Percentiles rank a stretch among this genome's conserved stretches.
Conservation (phyloP, 2,113 vertebrate species). For the Acanthisitta chloris region DNA sequence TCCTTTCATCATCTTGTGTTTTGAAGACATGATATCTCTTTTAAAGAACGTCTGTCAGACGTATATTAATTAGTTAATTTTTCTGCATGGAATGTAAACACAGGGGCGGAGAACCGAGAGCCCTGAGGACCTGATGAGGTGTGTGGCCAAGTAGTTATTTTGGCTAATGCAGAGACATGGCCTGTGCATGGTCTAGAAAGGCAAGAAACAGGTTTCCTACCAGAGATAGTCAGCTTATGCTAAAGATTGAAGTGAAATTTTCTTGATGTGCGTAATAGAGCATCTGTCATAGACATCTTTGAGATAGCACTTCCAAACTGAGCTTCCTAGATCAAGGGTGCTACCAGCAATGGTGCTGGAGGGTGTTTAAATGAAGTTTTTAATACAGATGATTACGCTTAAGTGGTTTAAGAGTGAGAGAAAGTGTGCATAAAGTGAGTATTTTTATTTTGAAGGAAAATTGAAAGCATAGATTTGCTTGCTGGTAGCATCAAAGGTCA, state of each 20-base stretch:
- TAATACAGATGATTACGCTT: not conserved
- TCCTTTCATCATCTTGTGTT: conserved; percentile 32
- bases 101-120: conserved; percentile 10
- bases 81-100: not conserved
- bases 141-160: not conserved
- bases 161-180: not conserved
- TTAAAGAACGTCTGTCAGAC: conserved; percentile 19
- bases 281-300: not conserved
- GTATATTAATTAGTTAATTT: conserved; percentile 15
- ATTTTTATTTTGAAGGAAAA: not conserved
- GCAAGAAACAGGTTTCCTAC: not conserved
- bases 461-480: not conserved
- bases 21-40: not conserved
- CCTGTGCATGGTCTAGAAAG: not conserved
- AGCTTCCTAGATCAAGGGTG: not conserved
- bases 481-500: not conserved
- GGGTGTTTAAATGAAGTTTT: not conserved
- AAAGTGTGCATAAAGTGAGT: not conserved
- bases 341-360: not conserved
- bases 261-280: not conserved
- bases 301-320: not conserved
- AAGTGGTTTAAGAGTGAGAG: not conserved
- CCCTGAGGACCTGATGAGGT: not conserved
- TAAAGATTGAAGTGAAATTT: not conserved
- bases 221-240: not conserved